Base-by-base conservation (phyloP, 2,888 invertebrate species). In the Agriopis marginaria region DNA sequence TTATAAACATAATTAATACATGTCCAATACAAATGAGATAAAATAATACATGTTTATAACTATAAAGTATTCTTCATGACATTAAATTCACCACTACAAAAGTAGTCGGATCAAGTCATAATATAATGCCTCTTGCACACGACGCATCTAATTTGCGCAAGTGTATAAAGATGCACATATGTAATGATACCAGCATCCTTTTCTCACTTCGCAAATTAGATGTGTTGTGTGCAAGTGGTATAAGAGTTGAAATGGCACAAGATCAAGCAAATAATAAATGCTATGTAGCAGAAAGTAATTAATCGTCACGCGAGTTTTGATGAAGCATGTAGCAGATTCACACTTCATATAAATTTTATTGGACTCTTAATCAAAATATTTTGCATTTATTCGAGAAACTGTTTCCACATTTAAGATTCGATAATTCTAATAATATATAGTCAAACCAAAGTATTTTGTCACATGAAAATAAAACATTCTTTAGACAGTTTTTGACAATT, bases 1-100 rank as follows among this genome's bases (percentile, higher is more conserved):
- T 63, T 45, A 54, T 56, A 66, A 66, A 62, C 56, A 63, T 53
- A 62, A 58, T 23, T 40, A 64, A 32, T 58, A 50, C 60, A 64
- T 72, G 69, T 71, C 67, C 72, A 72, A 66, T 72, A 72, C 44
- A 64, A 71, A 55, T 44, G 45, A 65, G 42, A 65, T 62, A 72
- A 60, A 70, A 70, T 66, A 66, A 73, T 73, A 66, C 60, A 68
- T 51, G 47, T 44, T 60, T 63, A 45, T 3, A 54, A 56, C 45
- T 51, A 54, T 49, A 54, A 11, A 40, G 11, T 7, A 53, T 32
- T 40, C 12, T 40, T 11, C n/a, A 63, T 10, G 39, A 60, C 60
- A 61, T 63, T 63, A 69, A 56, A 63, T 54, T 55, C 32, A 53
- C 12, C 0, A 12, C 53, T 53, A 51, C 51, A 51, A 10, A 32